phyloP scores from a whole-genome alignment of 2,797 vertebrate genomes.

The Clarias fuscus region DNA sequence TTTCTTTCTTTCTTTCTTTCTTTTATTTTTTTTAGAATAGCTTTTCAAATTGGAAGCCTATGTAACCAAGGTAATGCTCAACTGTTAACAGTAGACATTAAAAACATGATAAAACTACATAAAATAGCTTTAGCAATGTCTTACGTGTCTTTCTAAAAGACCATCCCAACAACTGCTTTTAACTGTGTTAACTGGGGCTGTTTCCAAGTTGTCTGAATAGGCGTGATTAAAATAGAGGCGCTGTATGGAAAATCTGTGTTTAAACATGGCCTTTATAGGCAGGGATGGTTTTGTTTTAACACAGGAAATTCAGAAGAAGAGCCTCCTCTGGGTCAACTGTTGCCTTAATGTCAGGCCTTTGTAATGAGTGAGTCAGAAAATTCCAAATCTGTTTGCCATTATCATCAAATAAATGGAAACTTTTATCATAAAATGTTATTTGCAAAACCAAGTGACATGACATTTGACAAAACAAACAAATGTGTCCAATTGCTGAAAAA shows the following conservation, averaged over 20 bases:
- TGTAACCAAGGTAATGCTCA: background rate
- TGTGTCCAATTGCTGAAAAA: background rate
- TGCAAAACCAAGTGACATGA: slow-evolving; percentile 39
- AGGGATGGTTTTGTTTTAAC: slow-evolving; percentile 44
- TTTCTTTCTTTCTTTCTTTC: background rate
- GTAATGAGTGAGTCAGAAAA: slow-evolving; percentile 52
- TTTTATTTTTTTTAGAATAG: background rate
- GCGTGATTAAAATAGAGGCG: slow-evolving; percentile 33
- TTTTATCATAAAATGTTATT: slow-evolving; percentile 37
- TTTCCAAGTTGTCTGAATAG: slow-evolving; percentile 22
- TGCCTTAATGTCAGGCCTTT: slow-evolving; percentile 47
- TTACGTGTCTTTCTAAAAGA: background rate
- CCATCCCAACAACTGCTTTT: background rate
- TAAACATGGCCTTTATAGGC: slow-evolving; percentile 45
- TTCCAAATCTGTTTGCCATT: slow-evolving; percentile 57
- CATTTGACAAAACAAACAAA: slow-evolving; percentile 29
- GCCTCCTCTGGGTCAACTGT: slow-evolving; percentile 53
- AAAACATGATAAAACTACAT: background rate
- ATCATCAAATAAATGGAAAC: slow-evolving; percentile 47
- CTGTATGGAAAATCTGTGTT: slow-evolving; percentile 48
- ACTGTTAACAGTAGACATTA: background rate
- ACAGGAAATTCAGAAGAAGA: slow-evolving; percentile 47
- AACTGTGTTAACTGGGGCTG: background rate
- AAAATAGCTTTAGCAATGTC: background rate
- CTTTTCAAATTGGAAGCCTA: background rate